phyloP scores from a whole-genome alignment of 2,113 vertebrate species.

The Climacteris rufus region DNA sequence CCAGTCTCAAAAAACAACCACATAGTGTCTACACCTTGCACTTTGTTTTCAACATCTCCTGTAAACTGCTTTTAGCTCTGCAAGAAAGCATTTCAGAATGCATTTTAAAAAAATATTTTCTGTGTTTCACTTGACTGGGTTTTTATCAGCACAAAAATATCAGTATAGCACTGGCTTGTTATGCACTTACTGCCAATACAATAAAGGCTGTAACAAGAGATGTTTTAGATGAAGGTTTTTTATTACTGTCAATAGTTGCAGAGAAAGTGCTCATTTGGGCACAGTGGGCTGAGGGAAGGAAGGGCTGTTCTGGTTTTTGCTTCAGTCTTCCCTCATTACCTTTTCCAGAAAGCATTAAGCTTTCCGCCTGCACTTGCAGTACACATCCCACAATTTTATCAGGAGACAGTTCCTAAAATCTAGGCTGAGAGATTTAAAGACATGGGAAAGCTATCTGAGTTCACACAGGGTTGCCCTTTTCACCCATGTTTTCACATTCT shows the following conservation, averaged over 20 bases:
- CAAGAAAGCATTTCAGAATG: not conserved
- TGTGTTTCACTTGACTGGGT: not conserved
- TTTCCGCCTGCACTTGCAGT: not conserved
- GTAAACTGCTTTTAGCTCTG: not conserved
- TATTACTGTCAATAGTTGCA: constrained; percentile 3
- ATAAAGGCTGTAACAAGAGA: not conserved
- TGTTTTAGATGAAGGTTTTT: constrained; percentile 17
- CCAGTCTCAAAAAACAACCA: not conserved
- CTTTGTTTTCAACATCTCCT: constrained; percentile 6
- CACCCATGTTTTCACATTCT: not conserved
- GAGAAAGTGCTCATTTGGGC: not conserved
- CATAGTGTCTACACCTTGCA: not conserved
- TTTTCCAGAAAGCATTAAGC: constrained; percentile 1
- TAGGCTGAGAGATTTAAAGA: not conserved
- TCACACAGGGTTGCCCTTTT: not conserved
- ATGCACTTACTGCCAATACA: not conserved
- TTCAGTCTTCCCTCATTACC: not conserved
- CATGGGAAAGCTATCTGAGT: not conserved
- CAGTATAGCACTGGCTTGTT: not conserved
- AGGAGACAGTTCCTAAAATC: not conserved
- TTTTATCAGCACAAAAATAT: not conserved
- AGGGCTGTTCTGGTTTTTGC: not conserved
- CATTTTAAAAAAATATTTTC: not conserved
- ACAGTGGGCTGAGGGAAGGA: not conserved
- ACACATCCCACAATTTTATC: not conserved